Evolutionary conservation across 2,888 invertebrate genomes (phyloP), one percentile per base, ranked within the genome.

Genomic region (Epinotia nisella): DNA sequence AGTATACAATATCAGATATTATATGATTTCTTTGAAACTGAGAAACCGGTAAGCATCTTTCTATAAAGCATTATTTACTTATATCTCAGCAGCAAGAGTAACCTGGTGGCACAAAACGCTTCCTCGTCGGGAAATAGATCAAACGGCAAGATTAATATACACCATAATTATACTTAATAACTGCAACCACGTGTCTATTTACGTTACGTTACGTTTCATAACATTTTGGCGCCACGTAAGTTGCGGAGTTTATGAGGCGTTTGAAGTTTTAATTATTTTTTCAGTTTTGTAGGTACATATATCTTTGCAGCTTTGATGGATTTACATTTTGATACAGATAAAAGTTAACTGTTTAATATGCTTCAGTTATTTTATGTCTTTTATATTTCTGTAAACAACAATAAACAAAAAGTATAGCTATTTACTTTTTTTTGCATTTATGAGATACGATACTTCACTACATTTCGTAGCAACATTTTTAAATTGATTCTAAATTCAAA

Each of bases 121-220:
- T 89, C 90, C 88, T 87, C 77, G 80, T 86, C 81, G 78, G 82
- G 82, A 85, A 87, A 88, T 87, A 90, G 89, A 90, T 91, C 90
- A 91, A 91, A 91, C 77, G 78, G 75, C 75, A 75, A 83, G 81
- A 88, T 87, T 85, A 85, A 87, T 88, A 85, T 85, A 83, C 83
- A 81, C 82, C 83, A 84, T 86, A 87, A 89, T 87, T 85, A 85
- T 83, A 76, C 76, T 80, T 85, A 86, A 85, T 85, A 85, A 83
- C 80, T 80, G 80, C 81, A 81, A 82, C 71, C 56, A 75, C 70
- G 74, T 60, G 67, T 70, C 75, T 78, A 74, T 77, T 78, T 79
- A 61, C 17, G 74, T 76, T 62, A 61, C 55, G 55, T 61, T 62
- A 53, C 35, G 35, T 77, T 80, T 81, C 79, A 79, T 77, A 81